phyloP scores from a whole-genome alignment of 2,888 invertebrate genomes.

The Rhimphoctona megacephalus region DNA sequence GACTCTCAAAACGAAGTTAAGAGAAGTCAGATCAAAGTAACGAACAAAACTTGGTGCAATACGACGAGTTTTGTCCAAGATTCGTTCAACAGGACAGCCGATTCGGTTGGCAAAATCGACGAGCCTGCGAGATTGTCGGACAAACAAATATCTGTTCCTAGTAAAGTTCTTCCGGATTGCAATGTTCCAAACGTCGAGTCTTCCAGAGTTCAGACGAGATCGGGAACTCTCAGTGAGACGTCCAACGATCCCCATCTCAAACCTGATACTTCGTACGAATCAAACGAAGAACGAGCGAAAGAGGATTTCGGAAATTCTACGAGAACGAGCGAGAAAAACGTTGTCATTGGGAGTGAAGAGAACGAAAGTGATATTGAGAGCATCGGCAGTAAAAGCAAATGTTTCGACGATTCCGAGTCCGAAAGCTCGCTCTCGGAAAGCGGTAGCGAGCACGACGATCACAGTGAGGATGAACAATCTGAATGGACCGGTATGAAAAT shows the following conservation, averaged over 20 bases:
- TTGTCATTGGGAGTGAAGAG: conserved; percentile 23
- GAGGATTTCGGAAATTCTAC: conserved; percentile 60
- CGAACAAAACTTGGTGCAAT: conserved; percentile 39
- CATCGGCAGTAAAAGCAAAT: conserved; percentile 72
- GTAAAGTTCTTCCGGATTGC: conserved; percentile 81
- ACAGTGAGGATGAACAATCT: conserved; percentile 83
- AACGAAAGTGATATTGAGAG: conserved; percentile 83
- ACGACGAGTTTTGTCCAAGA: conserved; percentile 59
- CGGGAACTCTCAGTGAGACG: conserved; percentile 78
- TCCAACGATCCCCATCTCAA: conserved; percentile 59
- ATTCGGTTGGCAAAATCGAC: conserved; percentile 39
- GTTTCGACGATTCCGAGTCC: conserved; percentile 75
- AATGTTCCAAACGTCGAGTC: conserved; percentile 82
- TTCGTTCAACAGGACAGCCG: conserved; percentile 62
- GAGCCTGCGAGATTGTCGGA: conserved; percentile 44
- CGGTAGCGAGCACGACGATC: conserved; percentile 79
- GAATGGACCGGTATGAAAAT: conserved; percentile 85
- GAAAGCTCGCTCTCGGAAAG: conserved; percentile 80
- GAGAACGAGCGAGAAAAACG: conserved; percentile 58
- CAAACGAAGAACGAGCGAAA: conserved; percentile 38
- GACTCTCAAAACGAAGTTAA: conserved; percentile 44
- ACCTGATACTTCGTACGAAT: conserved; percentile 58
- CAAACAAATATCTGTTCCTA: conserved; percentile 77
- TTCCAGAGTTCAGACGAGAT: conserved; percentile 83
- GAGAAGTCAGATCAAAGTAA: conserved; percentile 56